Base-by-base conservation (phyloP, 2,113 vertebrate species). In the Morone chrysops region DNA sequence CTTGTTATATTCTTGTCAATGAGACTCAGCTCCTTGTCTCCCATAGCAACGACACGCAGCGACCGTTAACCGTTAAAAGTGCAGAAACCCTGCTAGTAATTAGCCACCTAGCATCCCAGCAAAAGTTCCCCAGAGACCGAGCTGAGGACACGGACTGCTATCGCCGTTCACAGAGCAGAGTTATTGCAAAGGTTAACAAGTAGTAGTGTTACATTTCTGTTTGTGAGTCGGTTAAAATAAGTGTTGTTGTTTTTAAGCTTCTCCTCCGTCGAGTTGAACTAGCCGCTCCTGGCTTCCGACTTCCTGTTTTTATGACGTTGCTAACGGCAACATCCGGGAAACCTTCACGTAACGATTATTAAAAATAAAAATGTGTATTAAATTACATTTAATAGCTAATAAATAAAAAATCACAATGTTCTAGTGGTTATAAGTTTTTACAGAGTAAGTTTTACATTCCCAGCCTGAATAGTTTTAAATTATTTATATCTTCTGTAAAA, bases 1-100 rank as follows among this genome's bases (percentile, higher is more conserved):
- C 96, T 96, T 84, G 90, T 92, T 81, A 96, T 86, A 40, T 93
- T 87, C 72, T 94, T 94, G 89, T 95, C 94, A 68, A 96, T 94
- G 16, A 96, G 92, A 82, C 94, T 93, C 66, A 96, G 90, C 72
- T 96, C 96, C 75, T 94, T 91, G 79, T 94, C 91, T 66, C 85
- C 93, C 93, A 93, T 94, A 51, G 51, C 87, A 38, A 69, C n/a
- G 5, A 61, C 50, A 54, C 20, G 2, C 18, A 78, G 38, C 20
- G 25, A 8, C 6, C 8, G 20, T 62, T 41, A 4, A 22, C 36
- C 4, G 6, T 59, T 50, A 36, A 48, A 5, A 63, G 16, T 53
- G 10, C 10, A 22, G 2, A 51, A 8, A 43, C 43, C 16, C 10
- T 16, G 36, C 16, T 8, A 4, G 13, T 1, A 47, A 36, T 51